Base-by-base conservation (phyloP, 2,888 invertebrate genomes). In the Spodoptera exigua region DNA sequence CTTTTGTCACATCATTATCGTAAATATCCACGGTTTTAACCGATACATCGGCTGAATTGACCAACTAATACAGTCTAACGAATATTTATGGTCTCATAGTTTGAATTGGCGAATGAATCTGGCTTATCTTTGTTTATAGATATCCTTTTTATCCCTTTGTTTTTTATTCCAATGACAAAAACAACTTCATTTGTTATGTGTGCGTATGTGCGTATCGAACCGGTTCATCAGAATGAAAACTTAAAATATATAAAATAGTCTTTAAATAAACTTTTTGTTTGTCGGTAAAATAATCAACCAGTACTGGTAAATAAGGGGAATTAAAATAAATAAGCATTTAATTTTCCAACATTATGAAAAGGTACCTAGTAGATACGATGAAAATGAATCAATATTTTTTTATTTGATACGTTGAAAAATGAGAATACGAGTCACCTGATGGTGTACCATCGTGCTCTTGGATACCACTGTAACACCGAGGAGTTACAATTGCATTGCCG, bases 1-100 rank as follows among this genome's bases (percentile, higher is more conserved):
- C 76, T 74, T 79, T 74, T 69, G 66, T 68, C 60, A 63, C 57
- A 46, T 67, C 61, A 74, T 77, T 71, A 75, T 48, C 64, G 64
- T 80, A 74, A 77, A 79, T 78, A 65, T 62, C 55, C 69, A 56
- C 64, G 63, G 75, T 77, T 76, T 74, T 52, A 53, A 21, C 57
- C 56, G 57, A 74, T 66, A 70, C 70, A 67, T 64, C 55, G 69
- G 27, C 55, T 35, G 60, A 71, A 76, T 74, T 62, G 66, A 67
- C 70, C 70, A 70, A 74, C 74, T 79, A 79, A 81, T 27, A 61
- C 77, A 73, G 64, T 71, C 69, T 66, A 79, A 79, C 63, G 49
- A 48, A 61, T 67, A 79, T 79, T 77, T 81, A 81, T 77, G 47
- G 46, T 21, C 60, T 47, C 61, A 71, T 77, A 75, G 81, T 79